A percentile compares a stretch with the other conserved stretches of the same genome.
These are phyloP conservation scores for Macrotus californicus DNA, from an alignment of 2,113 vertebrate genomes.

Conservation along the genomic window DNA sequence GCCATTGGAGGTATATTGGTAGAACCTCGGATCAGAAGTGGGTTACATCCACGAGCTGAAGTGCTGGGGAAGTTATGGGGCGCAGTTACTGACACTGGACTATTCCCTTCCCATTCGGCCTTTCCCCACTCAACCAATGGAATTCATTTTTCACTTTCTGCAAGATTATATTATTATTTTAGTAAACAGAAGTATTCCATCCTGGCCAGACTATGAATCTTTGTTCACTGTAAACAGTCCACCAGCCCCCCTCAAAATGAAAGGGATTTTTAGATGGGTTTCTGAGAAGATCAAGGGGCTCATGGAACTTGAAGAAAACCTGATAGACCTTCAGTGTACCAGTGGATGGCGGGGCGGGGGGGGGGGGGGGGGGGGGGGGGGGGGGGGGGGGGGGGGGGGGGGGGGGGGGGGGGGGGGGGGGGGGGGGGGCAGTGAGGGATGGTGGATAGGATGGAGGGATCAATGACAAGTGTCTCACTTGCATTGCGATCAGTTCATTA, in stretches of 20 bases:
- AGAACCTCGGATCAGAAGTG: background rate
- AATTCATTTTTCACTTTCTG: background rate
- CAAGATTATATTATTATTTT: background rate
- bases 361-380: background rate
- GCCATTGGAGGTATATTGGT: background rate
- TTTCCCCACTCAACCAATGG: background rate
- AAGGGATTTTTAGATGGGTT: background rate
- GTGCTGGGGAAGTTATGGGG: slow-evolving; percentile 42
- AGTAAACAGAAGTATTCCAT: background rate
- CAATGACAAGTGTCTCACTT: background rate
- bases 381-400: too few relatives aligned
- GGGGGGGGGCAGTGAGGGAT: background rate
- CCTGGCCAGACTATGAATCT: background rate
- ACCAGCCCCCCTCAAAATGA: background rate
- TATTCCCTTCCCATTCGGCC: slow-evolving; percentile 60
- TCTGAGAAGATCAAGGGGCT: background rate
- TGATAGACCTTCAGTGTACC: background rate
- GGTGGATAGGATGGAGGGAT: background rate
- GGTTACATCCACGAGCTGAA: slow-evolving; percentile 33
- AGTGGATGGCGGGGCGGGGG: too few relatives aligned
- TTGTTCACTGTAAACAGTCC: background rate
- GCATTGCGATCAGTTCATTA: rapidly evolving
- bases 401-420: background rate
- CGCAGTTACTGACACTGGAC: slow-evolving; percentile 53
- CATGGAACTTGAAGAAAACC: background rate